Percentiles rank a stretch among this genome's conserved stretches.
phyloP scores from a whole-genome alignment of 2,113 vertebrate genomes.

The Apteryx mantelli region DNA sequence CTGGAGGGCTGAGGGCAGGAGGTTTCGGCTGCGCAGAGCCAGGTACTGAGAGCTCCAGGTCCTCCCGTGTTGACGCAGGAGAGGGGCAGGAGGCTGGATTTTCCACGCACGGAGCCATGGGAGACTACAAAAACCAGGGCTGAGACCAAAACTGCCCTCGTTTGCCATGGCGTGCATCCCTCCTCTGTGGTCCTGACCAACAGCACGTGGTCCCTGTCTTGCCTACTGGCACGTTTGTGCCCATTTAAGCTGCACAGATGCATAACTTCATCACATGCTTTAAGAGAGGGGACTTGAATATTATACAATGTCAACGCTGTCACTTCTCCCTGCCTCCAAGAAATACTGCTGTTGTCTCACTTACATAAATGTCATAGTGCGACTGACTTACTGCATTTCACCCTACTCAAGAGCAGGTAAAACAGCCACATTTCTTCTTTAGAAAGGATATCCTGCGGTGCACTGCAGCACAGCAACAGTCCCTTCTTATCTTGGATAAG shows the following conservation, averaged over 20 bases:
- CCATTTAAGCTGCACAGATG: not conserved
- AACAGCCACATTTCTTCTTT: not conserved
- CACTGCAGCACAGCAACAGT: not conserved
- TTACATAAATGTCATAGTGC: not conserved
- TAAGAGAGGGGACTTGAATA: not conserved
- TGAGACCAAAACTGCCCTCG: not conserved
- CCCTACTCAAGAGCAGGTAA: not conserved
- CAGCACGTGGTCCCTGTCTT: not conserved
- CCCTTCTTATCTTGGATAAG: not conserved
- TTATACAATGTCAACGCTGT: not conserved
- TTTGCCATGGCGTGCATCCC: not conserved
- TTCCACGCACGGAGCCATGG: not conserved
- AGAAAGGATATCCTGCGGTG: not conserved
- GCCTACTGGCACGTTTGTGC: not conserved
- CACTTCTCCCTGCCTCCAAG: not conserved
- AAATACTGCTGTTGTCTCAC: not conserved
- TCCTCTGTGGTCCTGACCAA: not conserved
- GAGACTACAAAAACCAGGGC: not conserved
- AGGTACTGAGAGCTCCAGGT: not conserved
- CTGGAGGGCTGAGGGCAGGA: not conserved
- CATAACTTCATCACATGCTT: not conserved
- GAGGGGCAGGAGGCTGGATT: not conserved
- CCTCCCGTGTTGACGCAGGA: fast-evolving
- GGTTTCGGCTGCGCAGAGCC: not conserved
- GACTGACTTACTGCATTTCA: not conserved